Percentiles rank a stretch among this genome's conserved stretches.
Conservation (phyloP, 1,140 invertebrate genomes). For the Drosophila kohkoa region DNA sequence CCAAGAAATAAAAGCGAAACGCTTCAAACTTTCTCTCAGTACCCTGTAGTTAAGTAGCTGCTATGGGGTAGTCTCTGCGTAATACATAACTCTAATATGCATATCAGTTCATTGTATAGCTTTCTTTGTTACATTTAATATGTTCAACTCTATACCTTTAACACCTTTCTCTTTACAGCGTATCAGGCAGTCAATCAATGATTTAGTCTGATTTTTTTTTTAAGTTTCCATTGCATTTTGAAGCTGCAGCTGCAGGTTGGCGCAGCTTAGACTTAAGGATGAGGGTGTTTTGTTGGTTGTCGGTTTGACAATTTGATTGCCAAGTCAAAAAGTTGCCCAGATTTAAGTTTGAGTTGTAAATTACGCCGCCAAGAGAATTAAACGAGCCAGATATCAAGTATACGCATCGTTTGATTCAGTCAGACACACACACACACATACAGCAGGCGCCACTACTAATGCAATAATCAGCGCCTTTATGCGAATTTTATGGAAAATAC, state of each 20-base stretch:
- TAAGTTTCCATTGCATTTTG: constrained; percentile 56
- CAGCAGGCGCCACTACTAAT: constrained; percentile 29
- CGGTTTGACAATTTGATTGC: constrained; percentile 49
- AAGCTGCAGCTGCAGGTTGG: constrained; percentile 34
- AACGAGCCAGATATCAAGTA: constrained; percentile 65
- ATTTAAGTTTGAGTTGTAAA: constrained; percentile 74
- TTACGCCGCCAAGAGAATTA: constrained; percentile 60
- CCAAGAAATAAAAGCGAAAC: constrained; percentile 47
- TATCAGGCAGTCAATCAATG: neutral
- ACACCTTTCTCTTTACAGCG: neutral
- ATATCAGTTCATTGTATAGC: too few relatives aligned
- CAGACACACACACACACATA: constrained; percentile 27
- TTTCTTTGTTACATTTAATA: too few relatives aligned
- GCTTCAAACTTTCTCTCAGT: constrained; percentile 53
- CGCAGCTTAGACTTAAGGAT: constrained; percentile 3
- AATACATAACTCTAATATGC: too few relatives aligned
- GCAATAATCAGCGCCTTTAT: constrained; percentile 60
- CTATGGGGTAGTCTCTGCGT: neutral
- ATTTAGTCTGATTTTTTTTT: neutral
- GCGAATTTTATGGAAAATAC: constrained; percentile 69
- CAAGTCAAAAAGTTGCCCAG: constrained; percentile 52
- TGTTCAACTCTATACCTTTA: neutral
- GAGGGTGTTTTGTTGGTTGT: constrained; percentile 22
- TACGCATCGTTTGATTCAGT: constrained; percentile 59
- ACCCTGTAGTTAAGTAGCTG: constrained; percentile 22